Evolutionary conservation across 2,888 invertebrate species (phyloP).

Genomic region (Ochropacha duplaris): DNA sequence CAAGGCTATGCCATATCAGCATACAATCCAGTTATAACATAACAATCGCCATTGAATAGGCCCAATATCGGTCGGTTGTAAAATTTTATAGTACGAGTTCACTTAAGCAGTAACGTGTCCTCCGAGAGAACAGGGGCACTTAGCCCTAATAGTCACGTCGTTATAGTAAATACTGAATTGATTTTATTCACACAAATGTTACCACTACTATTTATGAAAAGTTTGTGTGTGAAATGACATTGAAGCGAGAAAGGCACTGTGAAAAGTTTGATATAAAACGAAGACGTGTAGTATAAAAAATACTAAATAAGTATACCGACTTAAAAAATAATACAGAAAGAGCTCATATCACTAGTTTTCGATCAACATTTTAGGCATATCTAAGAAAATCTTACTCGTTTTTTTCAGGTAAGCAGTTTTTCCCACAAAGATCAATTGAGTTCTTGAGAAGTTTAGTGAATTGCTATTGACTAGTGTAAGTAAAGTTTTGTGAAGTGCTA

Average conservation of each 20-base stretch:
- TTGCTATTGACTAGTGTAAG: too few species aligned
- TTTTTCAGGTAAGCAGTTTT: too few species aligned
- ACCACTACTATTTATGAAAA: slow-evolving; percentile 12
- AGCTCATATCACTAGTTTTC: too few species aligned
- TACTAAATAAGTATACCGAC: too few species aligned
- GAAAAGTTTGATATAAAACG: too few species aligned
- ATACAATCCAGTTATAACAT: slow-evolving; percentile 38
- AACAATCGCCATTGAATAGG: slow-evolving; percentile 36
- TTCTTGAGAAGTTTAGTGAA: too few species aligned
- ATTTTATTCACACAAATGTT: slow-evolving; percentile 44
- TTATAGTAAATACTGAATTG: slow-evolving; percentile 67
- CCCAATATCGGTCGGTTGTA: slow-evolving; percentile 33
- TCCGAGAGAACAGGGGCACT: slow-evolving; percentile 49
- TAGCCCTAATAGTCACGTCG: slow-evolving; percentile 56
- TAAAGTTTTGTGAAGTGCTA: too few species aligned
- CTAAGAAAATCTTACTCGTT: too few species aligned
- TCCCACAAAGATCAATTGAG: too few species aligned
- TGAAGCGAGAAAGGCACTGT: neutral
- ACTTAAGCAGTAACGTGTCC: slow-evolving; percentile 64
- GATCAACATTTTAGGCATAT: too few species aligned
- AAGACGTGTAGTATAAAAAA: too few species aligned
- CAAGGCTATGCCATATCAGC: slow-evolving; percentile 6
- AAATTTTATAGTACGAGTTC: slow-evolving; percentile 68
- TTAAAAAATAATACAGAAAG: too few species aligned
- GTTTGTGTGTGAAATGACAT: neutral